Percentiles rank a stretch among this genome's conserved stretches.
These are phyloP conservation scores for Drosophila eugracilis DNA, from an alignment of 1,140 invertebrate species.

Conservation along the genomic window DNA sequence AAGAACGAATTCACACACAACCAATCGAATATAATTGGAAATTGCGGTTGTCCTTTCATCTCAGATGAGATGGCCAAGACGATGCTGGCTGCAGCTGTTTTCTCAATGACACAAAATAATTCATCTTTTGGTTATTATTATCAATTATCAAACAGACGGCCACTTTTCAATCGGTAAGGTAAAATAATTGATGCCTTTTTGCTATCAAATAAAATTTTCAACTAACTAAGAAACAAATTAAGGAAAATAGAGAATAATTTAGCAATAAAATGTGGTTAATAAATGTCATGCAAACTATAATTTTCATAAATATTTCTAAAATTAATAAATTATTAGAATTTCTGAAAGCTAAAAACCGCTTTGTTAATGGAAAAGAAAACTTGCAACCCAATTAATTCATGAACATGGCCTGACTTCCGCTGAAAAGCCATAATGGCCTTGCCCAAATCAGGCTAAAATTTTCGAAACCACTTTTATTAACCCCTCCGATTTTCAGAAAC, in stretches of 20 bases:
- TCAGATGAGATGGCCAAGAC: constrained; percentile 2
- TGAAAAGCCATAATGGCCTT: constrained; percentile 28
- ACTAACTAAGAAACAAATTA: not conserved
- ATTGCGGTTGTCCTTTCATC: constrained; percentile 34
- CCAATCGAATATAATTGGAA: constrained; percentile 47
- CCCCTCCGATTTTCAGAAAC: constrained; percentile 18
- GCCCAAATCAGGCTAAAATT: constrained; percentile 56
- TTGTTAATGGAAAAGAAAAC: constrained; percentile 8
- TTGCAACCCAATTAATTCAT: constrained; percentile 30
- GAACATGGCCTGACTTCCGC: constrained; percentile 9
- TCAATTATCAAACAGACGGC: constrained; percentile 22
- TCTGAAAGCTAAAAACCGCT: no score
- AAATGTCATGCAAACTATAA: no score
- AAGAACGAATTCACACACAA: constrained; percentile 38
- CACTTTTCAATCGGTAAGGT: not conserved
- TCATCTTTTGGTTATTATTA: constrained; percentile 37
- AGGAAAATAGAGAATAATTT: not conserved
- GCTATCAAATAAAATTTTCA: no score
- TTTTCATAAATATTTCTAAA: no score
- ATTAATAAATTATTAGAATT: no score
- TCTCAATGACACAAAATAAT: constrained; percentile 22
- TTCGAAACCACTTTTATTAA: constrained; percentile 46
- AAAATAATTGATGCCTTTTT: constrained; percentile 12
- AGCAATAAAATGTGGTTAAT: constrained; percentile 1
- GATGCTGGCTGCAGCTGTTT: constrained; percentile 1